Evolutionary conservation across 2,113 vertebrate species (phyloP).

Genomic region (Bostrychus sinensis): DNA sequence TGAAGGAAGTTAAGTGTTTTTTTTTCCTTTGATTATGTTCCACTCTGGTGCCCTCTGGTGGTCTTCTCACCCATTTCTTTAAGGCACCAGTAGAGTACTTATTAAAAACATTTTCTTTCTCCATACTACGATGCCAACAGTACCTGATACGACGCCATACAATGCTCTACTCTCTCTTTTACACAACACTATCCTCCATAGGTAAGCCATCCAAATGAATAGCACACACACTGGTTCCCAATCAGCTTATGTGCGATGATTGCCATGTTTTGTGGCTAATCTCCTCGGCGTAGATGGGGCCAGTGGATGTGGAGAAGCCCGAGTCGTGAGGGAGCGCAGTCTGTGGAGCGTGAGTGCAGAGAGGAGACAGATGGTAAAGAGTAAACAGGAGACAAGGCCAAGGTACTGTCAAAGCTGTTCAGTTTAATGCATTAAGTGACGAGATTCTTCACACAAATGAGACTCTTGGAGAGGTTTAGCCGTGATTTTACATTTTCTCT

Average conservation of each 20-base stretch:
- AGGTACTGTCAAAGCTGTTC: conserved; percentile 15
- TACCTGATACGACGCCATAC: background rate
- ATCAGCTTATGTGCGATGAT: background rate
- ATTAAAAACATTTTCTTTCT: too few species aligned
- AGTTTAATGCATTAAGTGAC: conserved; percentile 31
- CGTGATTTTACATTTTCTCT: too few species aligned
- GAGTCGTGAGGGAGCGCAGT: conserved; percentile 34
- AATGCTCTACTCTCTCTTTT: background rate
- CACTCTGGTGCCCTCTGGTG: too few species aligned
- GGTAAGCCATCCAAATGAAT: background rate
- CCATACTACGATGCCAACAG: too few species aligned
- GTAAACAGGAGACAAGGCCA: conserved; percentile 40
- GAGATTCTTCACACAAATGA: background rate
- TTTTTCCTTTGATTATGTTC: too few species aligned
- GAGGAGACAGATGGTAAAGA: conserved; percentile 47
- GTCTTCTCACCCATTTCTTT: too few species aligned
- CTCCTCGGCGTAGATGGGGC: conserved; percentile 10
- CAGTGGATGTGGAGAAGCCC: conserved; percentile 13
- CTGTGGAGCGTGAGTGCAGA: conserved; percentile 11
- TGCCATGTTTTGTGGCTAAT: background rate
- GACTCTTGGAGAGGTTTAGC: too few species aligned
- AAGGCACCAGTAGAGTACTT: too few species aligned
- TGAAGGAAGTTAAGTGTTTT: too few species aligned
- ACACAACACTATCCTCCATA: background rate
- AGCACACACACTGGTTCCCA: background rate